Evolutionary conservation across 2,113 vertebrate species (phyloP), one percentile per base, ranked within the genome.

Genomic region (Elephas maximus): DNA sequence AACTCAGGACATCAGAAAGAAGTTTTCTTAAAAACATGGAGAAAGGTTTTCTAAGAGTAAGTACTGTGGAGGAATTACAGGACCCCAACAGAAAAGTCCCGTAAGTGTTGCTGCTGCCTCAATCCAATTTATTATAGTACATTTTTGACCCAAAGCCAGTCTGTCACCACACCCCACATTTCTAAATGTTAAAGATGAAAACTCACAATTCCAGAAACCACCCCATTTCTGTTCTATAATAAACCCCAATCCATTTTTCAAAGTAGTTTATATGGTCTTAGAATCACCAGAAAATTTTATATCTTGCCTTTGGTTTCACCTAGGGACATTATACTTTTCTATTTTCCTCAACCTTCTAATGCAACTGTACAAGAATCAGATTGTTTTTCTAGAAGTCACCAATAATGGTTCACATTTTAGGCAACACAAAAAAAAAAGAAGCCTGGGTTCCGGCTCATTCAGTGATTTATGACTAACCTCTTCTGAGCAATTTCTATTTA

Each of bases 401-500:
- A 97, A 98, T 97, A 96, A 96, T 82, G 80, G 96, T 98, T 98
- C 97, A 86, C 94, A 96, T 99, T 98, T 98, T 97, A 98, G 97
- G 90, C 95, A 98, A 97, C 95, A 98, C 85, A 2, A 5, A 96
- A 96, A 37, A 37, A 37, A 97, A 98, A 88, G 76, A 96, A 98
- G 30, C 41, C 92, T 41, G 82, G 94, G 76, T 96, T 98, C 96
- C 86, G 44, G 84, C 90, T 98, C 80, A 80, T 87, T 96, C 97
- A 1, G 76, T 99, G 98, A 99, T 99, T 99, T 99, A 99, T 98
- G 98, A 98, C 98, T 97, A 95, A 53, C 93, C 30, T 88, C 97
- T 98, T 98, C 97, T 97, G 98, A 98, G 98, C 97, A 98, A 98
- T 98, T 98, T 94, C 98, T 99, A 98, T 98, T 98, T 99, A 98